A percentile compares a stretch with the other conserved stretches of the same genome.
Conservation (phyloP, 2,888 invertebrate genomes). For the Eurytoma adleriae region DNA sequence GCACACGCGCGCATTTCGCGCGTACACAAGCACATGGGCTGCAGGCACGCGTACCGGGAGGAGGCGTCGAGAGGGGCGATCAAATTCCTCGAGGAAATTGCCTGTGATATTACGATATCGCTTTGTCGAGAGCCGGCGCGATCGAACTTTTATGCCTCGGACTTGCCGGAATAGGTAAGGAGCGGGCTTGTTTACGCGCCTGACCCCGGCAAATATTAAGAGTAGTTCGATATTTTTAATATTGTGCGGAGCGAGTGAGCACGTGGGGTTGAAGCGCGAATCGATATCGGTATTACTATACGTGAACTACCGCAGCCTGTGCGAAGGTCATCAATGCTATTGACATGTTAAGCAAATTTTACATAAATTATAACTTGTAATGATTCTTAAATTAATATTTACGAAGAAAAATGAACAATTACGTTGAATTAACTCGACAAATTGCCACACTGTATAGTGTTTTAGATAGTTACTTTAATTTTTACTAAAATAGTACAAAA, state of each 20-base stretch:
- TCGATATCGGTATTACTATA: too few relatives aligned
- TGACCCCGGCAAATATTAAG: conserved; percentile 21
- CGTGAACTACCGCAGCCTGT: too few relatives aligned
- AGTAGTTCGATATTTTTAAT: conserved; percentile 21
- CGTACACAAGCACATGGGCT: not conserved
- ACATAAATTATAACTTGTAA: too few relatives aligned
- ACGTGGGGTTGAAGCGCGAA: not conserved
- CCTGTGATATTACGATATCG: conserved; percentile 69
- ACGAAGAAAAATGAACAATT: too few relatives aligned
- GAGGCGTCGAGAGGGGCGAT: conserved; percentile 63
- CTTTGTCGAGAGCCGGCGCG: conserved; percentile 44
- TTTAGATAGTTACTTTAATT: too few relatives aligned
- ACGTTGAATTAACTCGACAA: too few relatives aligned
- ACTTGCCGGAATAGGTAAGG: conserved; percentile 38
- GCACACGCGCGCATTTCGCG: conserved; percentile 32
- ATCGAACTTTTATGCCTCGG: conserved; percentile 49
- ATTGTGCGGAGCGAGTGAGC: not conserved
- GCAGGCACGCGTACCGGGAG: not conserved
- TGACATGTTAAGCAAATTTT: too few relatives aligned
- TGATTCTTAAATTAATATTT: too few relatives aligned
- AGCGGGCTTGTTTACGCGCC: conserved; percentile 15
- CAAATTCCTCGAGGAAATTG: conserved; percentile 71
- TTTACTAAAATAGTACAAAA: too few relatives aligned
- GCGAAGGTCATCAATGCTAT: too few relatives aligned
- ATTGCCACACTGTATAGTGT: too few relatives aligned